phyloP scores from a whole-genome alignment of 2,888 invertebrate genomes.

The Apotomis betuletana region DNA sequence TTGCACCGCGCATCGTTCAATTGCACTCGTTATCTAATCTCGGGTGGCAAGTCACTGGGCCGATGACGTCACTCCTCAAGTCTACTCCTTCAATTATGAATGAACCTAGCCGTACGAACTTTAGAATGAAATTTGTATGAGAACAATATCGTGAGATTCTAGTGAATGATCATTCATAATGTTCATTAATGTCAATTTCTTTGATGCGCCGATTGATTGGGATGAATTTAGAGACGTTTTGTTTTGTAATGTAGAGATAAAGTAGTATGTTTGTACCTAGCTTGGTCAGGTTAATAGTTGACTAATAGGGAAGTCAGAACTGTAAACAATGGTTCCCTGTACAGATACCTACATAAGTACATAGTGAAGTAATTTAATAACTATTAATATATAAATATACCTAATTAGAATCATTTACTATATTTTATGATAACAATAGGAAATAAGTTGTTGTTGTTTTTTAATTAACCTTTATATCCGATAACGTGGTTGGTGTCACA shows the following conservation, averaged over 20 bases:
- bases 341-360: no score
- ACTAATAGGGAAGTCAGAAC: no score
- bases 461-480: no score
- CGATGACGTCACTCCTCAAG: conserved; percentile 16
- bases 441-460: no score
- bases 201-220: conserved; percentile 32
- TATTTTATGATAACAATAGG: no score
- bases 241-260: neutral
- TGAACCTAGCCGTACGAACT: neutral
- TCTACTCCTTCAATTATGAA: neutral
- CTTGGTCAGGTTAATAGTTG: no score
- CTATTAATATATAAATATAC: no score
- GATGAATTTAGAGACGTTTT: neutral
- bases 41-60: conserved; percentile 62
- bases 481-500: no score
- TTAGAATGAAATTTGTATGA: neutral
- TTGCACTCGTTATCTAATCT: conserved; percentile 68
- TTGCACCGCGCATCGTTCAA: conserved; percentile 61
- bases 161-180: conserved; percentile 31
- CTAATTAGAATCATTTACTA: no score
- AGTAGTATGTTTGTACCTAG: neutral
- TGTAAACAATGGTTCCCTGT: no score
- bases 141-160: neutral
- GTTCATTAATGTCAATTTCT: conserved; percentile 28
- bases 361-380: no score